Conservation (phyloP, 1,140 invertebrate genomes). For the Eubasilissa regina region DNA sequence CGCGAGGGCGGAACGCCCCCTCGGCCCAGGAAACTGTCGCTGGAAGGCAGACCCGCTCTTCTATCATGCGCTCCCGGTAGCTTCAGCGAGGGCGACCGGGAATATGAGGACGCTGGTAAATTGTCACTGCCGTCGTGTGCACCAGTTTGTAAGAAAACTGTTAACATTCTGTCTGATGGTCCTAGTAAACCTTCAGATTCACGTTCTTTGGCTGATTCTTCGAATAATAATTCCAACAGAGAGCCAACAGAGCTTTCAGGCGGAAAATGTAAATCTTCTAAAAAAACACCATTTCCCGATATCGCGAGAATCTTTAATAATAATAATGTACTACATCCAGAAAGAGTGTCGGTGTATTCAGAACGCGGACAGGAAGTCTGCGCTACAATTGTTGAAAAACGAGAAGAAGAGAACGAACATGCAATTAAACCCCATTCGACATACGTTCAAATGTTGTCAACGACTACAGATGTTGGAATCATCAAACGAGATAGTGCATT, state of each 20-base stretch:
- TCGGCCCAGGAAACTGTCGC: constrained; percentile 3
- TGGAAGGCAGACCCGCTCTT: constrained; percentile 3
- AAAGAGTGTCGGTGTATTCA: no score
- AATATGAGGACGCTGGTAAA: no score
- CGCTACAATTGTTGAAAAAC: background rate
- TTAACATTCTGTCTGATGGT: no score
- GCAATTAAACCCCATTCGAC: background rate
- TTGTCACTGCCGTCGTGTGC: no score
- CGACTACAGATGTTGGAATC: background rate
- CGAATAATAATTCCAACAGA: no score
- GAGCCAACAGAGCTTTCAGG: no score
- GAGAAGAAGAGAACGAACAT: background rate
- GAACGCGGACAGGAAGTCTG: background rate
- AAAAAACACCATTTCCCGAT: background rate
- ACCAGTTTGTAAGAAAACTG: no score
- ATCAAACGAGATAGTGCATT: background rate
- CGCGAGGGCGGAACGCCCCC: constrained; percentile 40
- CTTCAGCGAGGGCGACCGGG: background rate
- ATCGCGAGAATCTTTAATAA: background rate
- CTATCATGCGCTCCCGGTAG: constrained; percentile 13
- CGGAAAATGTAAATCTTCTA: no score
- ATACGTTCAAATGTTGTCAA: background rate
- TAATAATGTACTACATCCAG: background rate
- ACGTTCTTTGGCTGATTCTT: no score
- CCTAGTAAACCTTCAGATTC: no score